Evolutionary conservation across 2,113 vertebrate genomes (phyloP).

Genomic region (Probosciger aterrimus): DNA sequence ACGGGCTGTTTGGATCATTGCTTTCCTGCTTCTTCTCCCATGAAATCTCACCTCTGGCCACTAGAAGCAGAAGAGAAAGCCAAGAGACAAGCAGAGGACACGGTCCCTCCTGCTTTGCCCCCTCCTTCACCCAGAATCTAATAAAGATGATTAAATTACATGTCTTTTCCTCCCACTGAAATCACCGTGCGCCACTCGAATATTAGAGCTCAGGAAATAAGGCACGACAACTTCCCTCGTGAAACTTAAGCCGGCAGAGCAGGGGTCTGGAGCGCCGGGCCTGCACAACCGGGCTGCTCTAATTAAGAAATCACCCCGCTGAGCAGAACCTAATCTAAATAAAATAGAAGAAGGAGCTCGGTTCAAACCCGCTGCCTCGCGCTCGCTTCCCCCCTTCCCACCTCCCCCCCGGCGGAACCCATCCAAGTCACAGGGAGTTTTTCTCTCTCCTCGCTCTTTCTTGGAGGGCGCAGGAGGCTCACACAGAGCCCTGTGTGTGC

Average conservation of each 20-base stretch:
- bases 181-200: slow-evolving; percentile 71
- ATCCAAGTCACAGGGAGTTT: neutral
- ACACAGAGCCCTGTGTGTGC: slow-evolving; percentile 59
- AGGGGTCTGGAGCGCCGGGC: slow-evolving; percentile 78
- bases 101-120: slow-evolving; percentile 30
- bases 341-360: slow-evolving; percentile 71
- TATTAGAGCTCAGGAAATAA: slow-evolving; percentile 89
- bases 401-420: neutral
- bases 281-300: slow-evolving; percentile 75
- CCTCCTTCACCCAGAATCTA: slow-evolving; percentile 72
- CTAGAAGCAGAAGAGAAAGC: slow-evolving; percentile 26
- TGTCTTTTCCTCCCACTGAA: slow-evolving; percentile 78
- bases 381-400: neutral
- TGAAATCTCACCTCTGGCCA: neutral
- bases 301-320: slow-evolving; percentile 85
- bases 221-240: slow-evolving; percentile 85
- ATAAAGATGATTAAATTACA: slow-evolving; percentile 83
- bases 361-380: slow-evolving; percentile 51
- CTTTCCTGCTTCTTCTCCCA: neutral
- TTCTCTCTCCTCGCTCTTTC: slow-evolving; percentile 5
- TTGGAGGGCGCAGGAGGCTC: slow-evolving; percentile 8
- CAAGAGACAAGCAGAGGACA: slow-evolving; percentile 47
- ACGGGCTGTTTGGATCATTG: accelerated
- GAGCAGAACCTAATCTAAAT: slow-evolving; percentile 80
- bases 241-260: slow-evolving; percentile 86